phyloP scores from a whole-genome alignment of 2,888 invertebrate species.

The Limnephilus rhombicus region DNA sequence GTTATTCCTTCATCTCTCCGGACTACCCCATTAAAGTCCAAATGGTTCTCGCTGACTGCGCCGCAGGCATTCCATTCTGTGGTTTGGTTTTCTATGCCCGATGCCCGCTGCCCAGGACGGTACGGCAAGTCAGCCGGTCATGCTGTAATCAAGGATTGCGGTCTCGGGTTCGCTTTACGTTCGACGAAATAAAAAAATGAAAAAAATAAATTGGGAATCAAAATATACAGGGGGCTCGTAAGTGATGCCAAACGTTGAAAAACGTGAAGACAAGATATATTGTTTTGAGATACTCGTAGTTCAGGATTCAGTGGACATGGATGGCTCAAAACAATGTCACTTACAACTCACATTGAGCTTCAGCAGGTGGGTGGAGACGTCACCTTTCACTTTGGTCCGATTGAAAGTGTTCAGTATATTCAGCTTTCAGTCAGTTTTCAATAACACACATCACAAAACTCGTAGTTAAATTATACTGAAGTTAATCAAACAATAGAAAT shows the following conservation, averaged over 20 bases:
- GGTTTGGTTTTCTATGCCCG: background rate
- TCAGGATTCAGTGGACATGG: too few species aligned
- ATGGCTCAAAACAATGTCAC: too few species aligned
- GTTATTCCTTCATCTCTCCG: background rate
- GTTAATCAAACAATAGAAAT: too few species aligned
- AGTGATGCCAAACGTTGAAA: background rate
- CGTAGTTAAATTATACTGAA: too few species aligned
- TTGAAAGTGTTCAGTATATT: too few species aligned
- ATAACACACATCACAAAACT: too few species aligned
- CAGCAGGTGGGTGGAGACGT: too few species aligned
- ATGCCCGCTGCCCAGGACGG: background rate
- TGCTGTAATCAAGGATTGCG: conserved; percentile 2
- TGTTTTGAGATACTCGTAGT: too few species aligned
- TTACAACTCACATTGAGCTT: too few species aligned
- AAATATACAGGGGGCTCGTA: background rate
- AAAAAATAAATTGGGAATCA: background rate
- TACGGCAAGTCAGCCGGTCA: background rate
- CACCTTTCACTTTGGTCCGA: too few species aligned
- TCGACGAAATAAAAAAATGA: background rate
- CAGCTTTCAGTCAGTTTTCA: too few species aligned
- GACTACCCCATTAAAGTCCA: background rate
- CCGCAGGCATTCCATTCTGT: background rate
- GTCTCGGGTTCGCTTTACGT: conserved; percentile 2
- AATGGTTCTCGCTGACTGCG: background rate
- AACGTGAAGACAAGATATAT: background rate